phyloP scores from a whole-genome alignment of 2,113 vertebrate species.

The Aspiorhynchus laticeps region DNA sequence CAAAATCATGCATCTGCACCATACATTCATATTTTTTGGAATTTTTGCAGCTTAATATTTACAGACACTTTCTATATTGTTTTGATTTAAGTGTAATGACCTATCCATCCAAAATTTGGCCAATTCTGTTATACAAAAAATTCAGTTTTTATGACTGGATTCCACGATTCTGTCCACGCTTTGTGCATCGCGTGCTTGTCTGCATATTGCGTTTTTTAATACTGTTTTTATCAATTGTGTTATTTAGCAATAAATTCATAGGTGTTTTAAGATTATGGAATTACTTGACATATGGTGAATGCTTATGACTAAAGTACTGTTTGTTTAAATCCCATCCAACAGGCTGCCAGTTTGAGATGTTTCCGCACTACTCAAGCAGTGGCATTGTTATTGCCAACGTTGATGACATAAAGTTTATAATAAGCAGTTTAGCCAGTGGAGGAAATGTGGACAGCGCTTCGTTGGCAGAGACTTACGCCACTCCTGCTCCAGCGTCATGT shows the following conservation, averaged over 20 bases:
- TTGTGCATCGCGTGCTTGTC: too few relatives aligned
- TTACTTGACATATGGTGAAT: neutral
- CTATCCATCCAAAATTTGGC: too few relatives aligned
- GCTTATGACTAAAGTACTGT: neutral
- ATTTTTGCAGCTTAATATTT: too few relatives aligned
- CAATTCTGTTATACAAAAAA: too few relatives aligned
- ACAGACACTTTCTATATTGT: too few relatives aligned
- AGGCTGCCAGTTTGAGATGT: conserved; percentile 82
- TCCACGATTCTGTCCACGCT: too few relatives aligned
- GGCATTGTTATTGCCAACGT: conserved; percentile 86
- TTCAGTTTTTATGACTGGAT: too few relatives aligned
- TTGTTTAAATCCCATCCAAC: conserved; percentile 26
- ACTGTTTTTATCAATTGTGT: too few relatives aligned
- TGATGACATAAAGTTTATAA: conserved; percentile 82
- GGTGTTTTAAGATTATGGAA: neutral
- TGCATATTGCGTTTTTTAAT: too few relatives aligned
- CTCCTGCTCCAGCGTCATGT: conserved; percentile 76
- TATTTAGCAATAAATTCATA: neutral
- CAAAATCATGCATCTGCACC: too few relatives aligned
- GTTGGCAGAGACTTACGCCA: conserved; percentile 59
- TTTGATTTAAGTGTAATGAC: too few relatives aligned
- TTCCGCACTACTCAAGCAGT: conserved; percentile 73
- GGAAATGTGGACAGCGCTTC: conserved; percentile 73
- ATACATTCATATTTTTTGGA: too few relatives aligned
- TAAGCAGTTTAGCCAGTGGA: conserved; percentile 80